Conservation (phyloP, 2,113 vertebrate species). For the Gavia stellata region DNA sequence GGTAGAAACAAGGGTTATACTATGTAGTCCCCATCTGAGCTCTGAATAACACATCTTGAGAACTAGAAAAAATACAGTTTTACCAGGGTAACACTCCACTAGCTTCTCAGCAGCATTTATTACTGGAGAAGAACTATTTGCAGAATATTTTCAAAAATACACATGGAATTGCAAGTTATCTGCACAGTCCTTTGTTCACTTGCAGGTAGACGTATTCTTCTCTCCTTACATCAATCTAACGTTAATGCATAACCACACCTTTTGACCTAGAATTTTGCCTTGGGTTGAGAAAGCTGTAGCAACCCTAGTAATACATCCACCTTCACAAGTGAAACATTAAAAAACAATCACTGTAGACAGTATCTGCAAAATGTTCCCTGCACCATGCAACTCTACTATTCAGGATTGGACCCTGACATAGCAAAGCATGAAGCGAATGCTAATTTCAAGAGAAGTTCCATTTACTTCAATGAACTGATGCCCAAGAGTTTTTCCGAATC, state of each 20-base stretch:
- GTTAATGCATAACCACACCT: not conserved
- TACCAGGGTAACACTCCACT: not conserved
- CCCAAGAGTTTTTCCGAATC: not conserved
- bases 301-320: not conserved
- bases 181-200: not conserved
- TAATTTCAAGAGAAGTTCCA: not conserved
- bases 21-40: not conserved
- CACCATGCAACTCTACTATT: not conserved
- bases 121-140: not conserved
- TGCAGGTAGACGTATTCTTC: not conserved
- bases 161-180: not conserved
- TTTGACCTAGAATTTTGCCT: not conserved
- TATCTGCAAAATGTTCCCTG: not conserved
- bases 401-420: not conserved
- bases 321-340: not conserved
- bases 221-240: not conserved
- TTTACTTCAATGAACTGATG: not conserved
- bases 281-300: not conserved
- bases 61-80: not conserved
- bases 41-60: not conserved
- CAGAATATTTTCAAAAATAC: not conserved
- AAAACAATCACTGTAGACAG: not conserved
- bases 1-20: not conserved
- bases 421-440: not conserved
- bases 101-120: not conserved